phyloP scores from a whole-genome alignment of 2,797 vertebrate species.

The Gambelia wislizenii region DNA sequence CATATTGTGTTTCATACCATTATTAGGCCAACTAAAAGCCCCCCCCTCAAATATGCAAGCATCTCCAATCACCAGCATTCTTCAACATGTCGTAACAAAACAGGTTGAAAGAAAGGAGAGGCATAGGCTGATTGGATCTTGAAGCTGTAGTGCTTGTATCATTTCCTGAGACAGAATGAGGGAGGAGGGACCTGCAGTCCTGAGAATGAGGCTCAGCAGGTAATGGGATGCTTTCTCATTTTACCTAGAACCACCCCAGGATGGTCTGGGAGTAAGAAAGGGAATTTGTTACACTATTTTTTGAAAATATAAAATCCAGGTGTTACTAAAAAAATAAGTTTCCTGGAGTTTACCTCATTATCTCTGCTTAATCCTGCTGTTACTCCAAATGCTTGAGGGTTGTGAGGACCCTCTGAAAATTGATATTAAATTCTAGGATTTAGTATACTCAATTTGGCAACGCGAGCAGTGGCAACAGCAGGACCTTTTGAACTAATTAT shows the following conservation, averaged over 20 bases:
- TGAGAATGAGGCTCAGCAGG: not conserved
- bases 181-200: not conserved
- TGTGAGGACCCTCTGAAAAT: too few relatives aligned
- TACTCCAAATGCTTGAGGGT: too few relatives aligned
- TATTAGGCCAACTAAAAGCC: not conserved
- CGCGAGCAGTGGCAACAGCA: too few relatives aligned
- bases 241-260: not conserved
- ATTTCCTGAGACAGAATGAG: not conserved
- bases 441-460: too few relatives aligned
- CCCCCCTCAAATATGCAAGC: not conserved
- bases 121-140: not conserved
- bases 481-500: too few relatives aligned
- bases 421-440: too few relatives aligned
- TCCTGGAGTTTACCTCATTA: accelerated
- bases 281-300: not conserved
- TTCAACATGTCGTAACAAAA: not conserved
- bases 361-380: too few relatives aligned
- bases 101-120: not conserved
- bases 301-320: not conserved
- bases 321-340: not conserved
- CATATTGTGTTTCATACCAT: not conserved
- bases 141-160: not conserved
- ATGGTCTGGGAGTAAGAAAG: not conserved
- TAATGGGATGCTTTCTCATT: not conserved
- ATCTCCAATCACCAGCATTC: not conserved